A percentile compares a stretch with the other conserved stretches of the same genome.
Evolutionary conservation across 2,113 vertebrate genomes (phyloP).

Genomic region (Protomyctophum bolini): DNA sequence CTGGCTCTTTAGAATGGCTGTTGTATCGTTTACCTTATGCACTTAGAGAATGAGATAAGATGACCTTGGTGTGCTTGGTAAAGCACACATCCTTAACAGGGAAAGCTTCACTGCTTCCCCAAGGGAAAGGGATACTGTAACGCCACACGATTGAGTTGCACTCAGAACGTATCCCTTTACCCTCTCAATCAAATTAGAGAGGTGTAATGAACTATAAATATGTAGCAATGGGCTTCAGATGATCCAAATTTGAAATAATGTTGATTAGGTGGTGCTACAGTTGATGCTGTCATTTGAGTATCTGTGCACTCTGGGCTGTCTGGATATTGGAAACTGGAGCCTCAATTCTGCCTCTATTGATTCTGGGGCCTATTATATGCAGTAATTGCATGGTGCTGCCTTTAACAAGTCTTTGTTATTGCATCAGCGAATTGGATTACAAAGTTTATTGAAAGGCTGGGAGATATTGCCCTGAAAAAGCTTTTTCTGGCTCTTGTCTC

Average conservation of each 20-base stretch:
- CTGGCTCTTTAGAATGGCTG: conserved; percentile 53
- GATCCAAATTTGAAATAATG: conserved; percentile 74
- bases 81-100: conserved; percentile 62
- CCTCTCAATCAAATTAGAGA: conserved; percentile 74
- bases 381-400: conserved; percentile 79
- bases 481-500: conserved; percentile 59
- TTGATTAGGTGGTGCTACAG: conserved; percentile 65
- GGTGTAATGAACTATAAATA: conserved; percentile 79
- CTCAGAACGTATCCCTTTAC: conserved; percentile 72
- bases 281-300: conserved; percentile 76
- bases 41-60: conserved; percentile 77
- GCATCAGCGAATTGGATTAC: conserved; percentile 78
- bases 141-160: conserved; percentile 67
- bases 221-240: conserved; percentile 80
- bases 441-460: conserved; percentile 71
- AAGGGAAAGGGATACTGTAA: conserved; percentile 68
- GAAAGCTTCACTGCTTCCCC: conserved; percentile 66
- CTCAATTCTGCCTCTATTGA: conserved; percentile 72
- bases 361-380: conserved; percentile 69
- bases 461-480: conserved; percentile 71
- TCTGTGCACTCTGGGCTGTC: conserved; percentile 66
- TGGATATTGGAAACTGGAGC: conserved; percentile 73
- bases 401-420: conserved; percentile 81
- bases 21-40: conserved; percentile 74
- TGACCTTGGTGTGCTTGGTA: conserved; percentile 70